Evolutionary conservation across 2,797 vertebrate genomes (phyloP).

Genomic region (Chiroxiphia lanceolata): DNA sequence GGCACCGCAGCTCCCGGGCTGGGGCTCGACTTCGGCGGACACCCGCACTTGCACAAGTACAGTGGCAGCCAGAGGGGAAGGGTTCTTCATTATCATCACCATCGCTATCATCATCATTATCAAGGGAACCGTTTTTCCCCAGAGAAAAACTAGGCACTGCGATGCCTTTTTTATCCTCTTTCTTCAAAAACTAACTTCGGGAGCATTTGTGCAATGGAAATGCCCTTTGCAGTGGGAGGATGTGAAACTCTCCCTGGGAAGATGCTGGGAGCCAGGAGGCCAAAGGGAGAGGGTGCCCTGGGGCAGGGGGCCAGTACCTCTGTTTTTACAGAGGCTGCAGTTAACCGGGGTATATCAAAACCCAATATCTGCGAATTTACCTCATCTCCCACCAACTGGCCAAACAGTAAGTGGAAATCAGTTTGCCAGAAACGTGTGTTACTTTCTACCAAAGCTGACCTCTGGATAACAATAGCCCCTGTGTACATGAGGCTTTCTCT

Average conservation of each 20-base stretch:
- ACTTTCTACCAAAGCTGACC: background rate
- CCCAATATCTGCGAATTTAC: rapidly evolving
- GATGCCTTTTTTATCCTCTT: too few relatives aligned
- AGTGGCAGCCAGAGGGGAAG: background rate
- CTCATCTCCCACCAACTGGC: rapidly evolving
- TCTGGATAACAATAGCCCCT: background rate
- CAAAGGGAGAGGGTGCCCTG: background rate
- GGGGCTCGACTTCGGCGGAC: rapidly evolving
- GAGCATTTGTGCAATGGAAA: rapidly evolving
- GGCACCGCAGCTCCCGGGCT: rapidly evolving
- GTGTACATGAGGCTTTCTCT: background rate
- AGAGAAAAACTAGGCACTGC: rapidly evolving
- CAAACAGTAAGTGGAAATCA: background rate
- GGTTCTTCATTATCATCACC: background rate
- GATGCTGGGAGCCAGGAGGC: background rate
- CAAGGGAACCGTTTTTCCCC: background rate
- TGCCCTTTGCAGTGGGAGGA: background rate
- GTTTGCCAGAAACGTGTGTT: background rate
- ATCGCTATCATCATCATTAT: background rate
- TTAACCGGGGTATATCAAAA: background rate
- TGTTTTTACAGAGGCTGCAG: background rate
- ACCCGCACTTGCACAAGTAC: background rate
- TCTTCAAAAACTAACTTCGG: background rate
- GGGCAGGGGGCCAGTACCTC: background rate
- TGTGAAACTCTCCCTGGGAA: background rate